Evolutionary conservation across 2,888 invertebrate species (phyloP), one percentile per base, ranked within the genome.

Genomic region (Sphecodes monilicornis): DNA sequence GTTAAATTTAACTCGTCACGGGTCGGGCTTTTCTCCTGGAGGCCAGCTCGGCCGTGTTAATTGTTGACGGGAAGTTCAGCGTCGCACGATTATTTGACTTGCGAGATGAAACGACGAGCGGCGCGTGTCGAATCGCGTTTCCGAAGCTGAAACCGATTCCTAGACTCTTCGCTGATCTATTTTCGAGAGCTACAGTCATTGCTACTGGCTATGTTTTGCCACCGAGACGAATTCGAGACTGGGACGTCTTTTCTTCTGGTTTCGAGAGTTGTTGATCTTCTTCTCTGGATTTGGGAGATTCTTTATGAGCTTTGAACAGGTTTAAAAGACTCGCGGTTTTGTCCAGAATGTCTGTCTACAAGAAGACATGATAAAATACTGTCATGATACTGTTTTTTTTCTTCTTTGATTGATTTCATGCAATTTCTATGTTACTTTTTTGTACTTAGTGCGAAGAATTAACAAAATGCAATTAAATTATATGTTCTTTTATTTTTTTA

Each of bases 1-100:
- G 78, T 84, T 84, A 84, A 78, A 84, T 83, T 78, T 83, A 83
- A 84, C 78, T 83, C 83, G 83, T 77, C 83, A 72, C 57, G 39
- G 83, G 71, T 32, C 72, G 36, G 66, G 72, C 76, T 82, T 83
- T 72, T 83, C 72, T 60, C 60, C 22, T 69, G n/a, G 68, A 74
- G 75, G 50, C 68, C 60, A 69, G 57, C 29, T 22, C 76, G 66
- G 26, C 72, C 82, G 83, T 68, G 83, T 76, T 83, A 83, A 83
- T 83, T 83, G 83, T 82, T 82, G 82, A 82, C 82, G 71, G 66
- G 64, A 66, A 82, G 82, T 71, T 74, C 77, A 50, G 32, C 60
- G 68, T 64, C 57, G 64, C 64, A 18, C 83, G 83, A 83, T 83
- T 83, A 82, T 83, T 83, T 76, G 71, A 46, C 82, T 82, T 80